A percentile compares a stretch with the other conserved stretches of the same genome.
Conservation (phyloP, 2,797 vertebrate genomes). For the Alcedo quadribrachys region DNA sequence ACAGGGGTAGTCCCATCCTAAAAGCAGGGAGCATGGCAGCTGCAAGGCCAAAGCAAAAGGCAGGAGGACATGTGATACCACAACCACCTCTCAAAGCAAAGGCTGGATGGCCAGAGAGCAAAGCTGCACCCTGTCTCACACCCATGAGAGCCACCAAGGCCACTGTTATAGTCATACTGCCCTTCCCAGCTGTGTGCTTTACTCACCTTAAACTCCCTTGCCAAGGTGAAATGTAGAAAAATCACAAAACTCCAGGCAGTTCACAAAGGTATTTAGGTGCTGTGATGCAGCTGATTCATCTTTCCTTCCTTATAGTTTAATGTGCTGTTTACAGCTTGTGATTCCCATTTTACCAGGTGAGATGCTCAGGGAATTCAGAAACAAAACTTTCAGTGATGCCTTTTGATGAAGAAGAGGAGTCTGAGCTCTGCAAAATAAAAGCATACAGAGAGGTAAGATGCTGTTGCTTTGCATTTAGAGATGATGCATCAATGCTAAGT, state of each 20-base stretch:
- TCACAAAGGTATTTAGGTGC: background rate
- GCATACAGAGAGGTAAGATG: background rate
- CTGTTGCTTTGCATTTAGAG: conserved; percentile 8
- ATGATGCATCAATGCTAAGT: background rate
- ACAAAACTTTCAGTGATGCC: background rate
- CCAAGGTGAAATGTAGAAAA: background rate
- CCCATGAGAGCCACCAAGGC: background rate
- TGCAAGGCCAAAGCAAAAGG: background rate
- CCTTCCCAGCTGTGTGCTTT: rapidly evolving
- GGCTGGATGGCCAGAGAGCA: background rate
- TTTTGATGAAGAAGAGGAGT: background rate
- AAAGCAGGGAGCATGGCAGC: background rate
- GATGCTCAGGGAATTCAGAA: background rate
- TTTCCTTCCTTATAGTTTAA: background rate
- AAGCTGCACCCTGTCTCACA: background rate
- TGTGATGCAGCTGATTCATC: background rate
- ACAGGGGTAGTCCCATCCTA: background rate
- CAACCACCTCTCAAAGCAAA: background rate
- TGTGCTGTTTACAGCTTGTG: background rate
- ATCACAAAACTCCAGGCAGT: background rate
- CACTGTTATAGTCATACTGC: rapidly evolving
- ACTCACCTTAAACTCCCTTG: background rate
- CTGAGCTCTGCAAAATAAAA: background rate
- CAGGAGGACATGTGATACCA: background rate
- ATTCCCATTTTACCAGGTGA: background rate